Evolutionary conservation across 2,888 invertebrate species (phyloP), one percentile per base, ranked within the genome.

Genomic region (Agrilus mali): DNA sequence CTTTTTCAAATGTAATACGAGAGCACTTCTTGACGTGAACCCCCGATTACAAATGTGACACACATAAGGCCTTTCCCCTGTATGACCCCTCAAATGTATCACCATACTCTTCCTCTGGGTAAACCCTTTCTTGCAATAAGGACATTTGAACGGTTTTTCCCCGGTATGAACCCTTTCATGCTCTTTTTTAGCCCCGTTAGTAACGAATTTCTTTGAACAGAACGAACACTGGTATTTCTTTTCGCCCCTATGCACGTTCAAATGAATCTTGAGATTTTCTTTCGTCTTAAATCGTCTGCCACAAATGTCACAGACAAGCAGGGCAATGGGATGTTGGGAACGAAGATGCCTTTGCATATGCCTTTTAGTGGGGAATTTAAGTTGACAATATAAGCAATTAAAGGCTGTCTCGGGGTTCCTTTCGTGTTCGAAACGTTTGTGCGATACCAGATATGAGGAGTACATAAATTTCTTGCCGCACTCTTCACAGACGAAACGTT

Each of bases 11-110:
- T 78, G 78, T 66, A 77, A 72, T 54, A 75, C 74, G 40, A 78
- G 67, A 64, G 77, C 71, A 8, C 77, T 76, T 59, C 74, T 74
- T 47, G 77, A 75, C 17, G 75, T 76, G 61, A 77, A 78, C 16
- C 74, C 76, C 56, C 77, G 75, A 4, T 69, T 69, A 60, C 78
- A 78, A 51, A 74, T 64, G 46, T 62, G 67, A 59, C 78, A 78
- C 14, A 40, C 10, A 14, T 56, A 61, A 4, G 61, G 63, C 43
- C 59, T 52, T 42, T 63, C 61, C 4, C 60, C 60, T 6, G 58
- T 52, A 38, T 53, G 53, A 6, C 45, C 44, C 8, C 52, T 40
- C 4, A 44, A 44, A 36, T 53, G 53, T 27, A 50, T 44, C 5
- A 49, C 47, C 41, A 53, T 43, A 34, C 47, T 47, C 20, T 47